Evolutionary conservation across 2,888 invertebrate genomes (phyloP).

Genomic region (Eristalis intricaria): DNA sequence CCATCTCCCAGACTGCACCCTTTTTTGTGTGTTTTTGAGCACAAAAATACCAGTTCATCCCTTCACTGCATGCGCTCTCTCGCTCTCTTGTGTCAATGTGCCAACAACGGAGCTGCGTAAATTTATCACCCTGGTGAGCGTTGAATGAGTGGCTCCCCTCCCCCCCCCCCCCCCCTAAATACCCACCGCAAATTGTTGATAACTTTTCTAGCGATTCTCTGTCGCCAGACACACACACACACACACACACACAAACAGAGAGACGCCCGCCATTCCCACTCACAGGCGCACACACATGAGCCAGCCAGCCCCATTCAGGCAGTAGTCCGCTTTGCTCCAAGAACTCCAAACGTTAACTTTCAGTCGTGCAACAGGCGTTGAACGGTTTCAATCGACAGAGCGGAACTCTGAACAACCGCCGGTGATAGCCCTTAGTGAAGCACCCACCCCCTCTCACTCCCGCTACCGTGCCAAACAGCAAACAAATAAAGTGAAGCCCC

Average conservation of each 20-base stretch:
- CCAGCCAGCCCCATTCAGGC: neutral
- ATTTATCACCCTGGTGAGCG: slow-evolving; percentile 32
- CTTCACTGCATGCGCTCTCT: slow-evolving; percentile 13
- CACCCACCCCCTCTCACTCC: neutral
- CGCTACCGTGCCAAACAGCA: neutral
- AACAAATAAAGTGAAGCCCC: slow-evolving; percentile 5
- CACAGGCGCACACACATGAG: neutral
- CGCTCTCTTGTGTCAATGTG: neutral
- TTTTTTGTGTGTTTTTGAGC: neutral
- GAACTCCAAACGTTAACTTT: slow-evolving; percentile 32
- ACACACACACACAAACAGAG: neutral
- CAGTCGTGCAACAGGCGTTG: slow-evolving; percentile 71
- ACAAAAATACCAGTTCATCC: slow-evolving; percentile 9
- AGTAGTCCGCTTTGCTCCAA: neutral
- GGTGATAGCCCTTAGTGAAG: neutral
- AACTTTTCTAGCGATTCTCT: slow-evolving; percentile 34
- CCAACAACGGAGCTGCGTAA: slow-evolving; percentile 13
- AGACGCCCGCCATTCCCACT: neutral
- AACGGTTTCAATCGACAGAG: slow-evolving; percentile 45
- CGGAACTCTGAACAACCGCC: neutral
- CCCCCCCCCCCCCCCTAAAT: neutral
- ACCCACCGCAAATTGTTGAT: slow-evolving; percentile 17
- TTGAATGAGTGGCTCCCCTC: slow-evolving; percentile 32
- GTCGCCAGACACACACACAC: slow-evolving; percentile 17
- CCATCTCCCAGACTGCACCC: neutral